Conservation (phyloP, 2,888 invertebrate species). For the Axea sp. region DNA sequence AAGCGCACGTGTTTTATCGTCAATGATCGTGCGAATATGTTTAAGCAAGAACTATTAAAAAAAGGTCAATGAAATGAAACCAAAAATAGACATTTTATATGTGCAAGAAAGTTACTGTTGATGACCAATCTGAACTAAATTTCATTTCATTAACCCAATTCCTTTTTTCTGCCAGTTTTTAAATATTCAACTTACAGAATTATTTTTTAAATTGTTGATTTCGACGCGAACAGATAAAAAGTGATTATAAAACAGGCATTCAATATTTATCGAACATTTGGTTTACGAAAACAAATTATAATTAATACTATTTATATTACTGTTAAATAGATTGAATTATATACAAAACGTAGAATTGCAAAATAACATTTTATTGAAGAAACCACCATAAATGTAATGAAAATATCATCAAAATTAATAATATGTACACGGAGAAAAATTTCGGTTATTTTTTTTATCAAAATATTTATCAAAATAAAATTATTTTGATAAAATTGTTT, state of each 20-base stretch:
- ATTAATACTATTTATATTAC: background rate
- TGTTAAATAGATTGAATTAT: background rate
- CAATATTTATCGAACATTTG: slow-evolving; percentile 19
- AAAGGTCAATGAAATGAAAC: slow-evolving; percentile 29
- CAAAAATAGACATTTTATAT: slow-evolving; percentile 8
- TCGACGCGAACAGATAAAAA: slow-evolving; percentile 2
- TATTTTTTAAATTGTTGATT: no score
- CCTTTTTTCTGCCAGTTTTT: background rate
- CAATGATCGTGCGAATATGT: slow-evolving; percentile 24
- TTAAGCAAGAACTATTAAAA: slow-evolving; percentile 12
- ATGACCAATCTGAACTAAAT: slow-evolving; percentile 7
- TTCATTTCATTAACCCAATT: slow-evolving; percentile 35
- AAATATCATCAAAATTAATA: no score
- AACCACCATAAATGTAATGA: no score
- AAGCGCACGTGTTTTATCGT: slow-evolving; percentile 40
- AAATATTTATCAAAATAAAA: no score
- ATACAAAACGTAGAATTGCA: background rate
- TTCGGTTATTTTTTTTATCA: no score
- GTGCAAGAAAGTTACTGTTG: background rate
- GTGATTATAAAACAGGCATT: slow-evolving; percentile 25
- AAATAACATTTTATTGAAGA: no score
- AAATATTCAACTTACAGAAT: background rate
- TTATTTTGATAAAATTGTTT: no score
- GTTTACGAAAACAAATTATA: background rate
- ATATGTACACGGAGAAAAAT: no score